Evolutionary conservation across 2,113 vertebrate genomes (phyloP), one percentile per base, ranked within the genome.

Genomic region (Lamprologus lemairii): DNA sequence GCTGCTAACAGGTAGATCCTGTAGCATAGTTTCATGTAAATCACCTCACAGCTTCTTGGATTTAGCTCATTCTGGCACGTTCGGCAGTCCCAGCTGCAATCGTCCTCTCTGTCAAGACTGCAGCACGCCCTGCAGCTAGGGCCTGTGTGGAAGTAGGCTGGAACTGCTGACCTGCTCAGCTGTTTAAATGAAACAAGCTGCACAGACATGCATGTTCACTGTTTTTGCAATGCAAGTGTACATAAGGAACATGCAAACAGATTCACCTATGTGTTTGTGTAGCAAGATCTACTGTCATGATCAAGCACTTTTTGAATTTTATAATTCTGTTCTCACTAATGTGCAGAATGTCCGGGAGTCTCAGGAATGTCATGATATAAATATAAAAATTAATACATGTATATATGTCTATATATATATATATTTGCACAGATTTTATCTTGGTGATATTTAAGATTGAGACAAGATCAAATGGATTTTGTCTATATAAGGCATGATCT

Each of bases 401-500:
- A n/a, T 51, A 9, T 2, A 8, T 51, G 5, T 5, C 17, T 49
- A 8, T 8, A 4, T 17, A 2, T 17, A 7, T 17, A 7, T 7
- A 16, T 47, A 17, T 85, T 49, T 51, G 35, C 45, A 60, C 51
- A 53, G 9, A 85, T 83, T 84, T 82, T 21, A 83, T 92, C 80
- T 78, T 4, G 17, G 33, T 84, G 11, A 26, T 87, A 28, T 87
- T 28, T 53, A 82, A 45, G 83, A 55, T 80, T 87, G 80, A 86
- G 26, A 83, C 35, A 16, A 83, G 81, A 42, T 85, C 31, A 88
- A 85, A 91, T 83, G 65, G 81, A 83, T 81, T 94, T 82, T 93
- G 78, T 87, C 93, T 91, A 91, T 92, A 93, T 93, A 94, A 85
- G 93, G 93, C 37, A 9, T 37, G 82, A 60, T 87, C 83, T 68